Percentiles rank a stretch among this genome's conserved stretches.
These are phyloP conservation scores for Nomada ferruginata DNA, from an alignment of 2,888 invertebrate species.

Conservation along the genomic window DNA sequence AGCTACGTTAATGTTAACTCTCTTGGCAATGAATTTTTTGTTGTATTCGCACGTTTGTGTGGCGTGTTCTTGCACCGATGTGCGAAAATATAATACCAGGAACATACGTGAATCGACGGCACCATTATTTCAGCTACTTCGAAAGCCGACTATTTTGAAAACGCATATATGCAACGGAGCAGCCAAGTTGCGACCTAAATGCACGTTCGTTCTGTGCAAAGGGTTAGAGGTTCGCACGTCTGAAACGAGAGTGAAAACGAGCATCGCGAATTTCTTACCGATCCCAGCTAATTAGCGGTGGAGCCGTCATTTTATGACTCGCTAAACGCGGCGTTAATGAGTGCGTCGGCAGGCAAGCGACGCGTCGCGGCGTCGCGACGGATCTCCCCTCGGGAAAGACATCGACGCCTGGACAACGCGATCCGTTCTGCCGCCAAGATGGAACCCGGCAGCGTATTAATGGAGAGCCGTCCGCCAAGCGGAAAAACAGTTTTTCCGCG, in stretches of 20 bases:
- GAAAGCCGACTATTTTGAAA: too few relatives aligned
- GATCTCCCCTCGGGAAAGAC: slow-evolving; percentile 56
- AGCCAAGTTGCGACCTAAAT: too few relatives aligned
- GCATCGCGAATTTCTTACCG: slow-evolving; percentile 27
- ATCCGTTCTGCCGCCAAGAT: neutral
- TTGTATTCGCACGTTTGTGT: too few relatives aligned
- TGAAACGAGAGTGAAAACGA: neutral
- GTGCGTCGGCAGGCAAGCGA: slow-evolving; percentile 21
- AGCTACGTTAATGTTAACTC: too few relatives aligned
- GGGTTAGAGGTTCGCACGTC: too few relatives aligned
- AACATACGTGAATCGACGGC: too few relatives aligned
- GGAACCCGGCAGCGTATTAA: neutral
- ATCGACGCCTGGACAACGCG: slow-evolving; percentile 55
- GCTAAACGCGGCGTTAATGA: slow-evolving; percentile 59
- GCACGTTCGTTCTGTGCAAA: too few relatives aligned
- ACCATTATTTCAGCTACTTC: too few relatives aligned
- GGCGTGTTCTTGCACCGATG: too few relatives aligned
- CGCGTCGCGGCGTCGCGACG: slow-evolving; percentile 41
- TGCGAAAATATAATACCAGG: too few relatives aligned
- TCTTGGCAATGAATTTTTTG: too few relatives aligned
- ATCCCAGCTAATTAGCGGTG: slow-evolving; percentile 44
- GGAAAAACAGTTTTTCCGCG: neutral
- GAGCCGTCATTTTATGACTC: slow-evolving; percentile 47
- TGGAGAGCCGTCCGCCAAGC: neutral
- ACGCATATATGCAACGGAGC: too few relatives aligned